Evolutionary conservation across 1,140 invertebrate species (phyloP), one percentile per base, ranked within the genome.

Genomic region (Dendroctonus valens): DNA sequence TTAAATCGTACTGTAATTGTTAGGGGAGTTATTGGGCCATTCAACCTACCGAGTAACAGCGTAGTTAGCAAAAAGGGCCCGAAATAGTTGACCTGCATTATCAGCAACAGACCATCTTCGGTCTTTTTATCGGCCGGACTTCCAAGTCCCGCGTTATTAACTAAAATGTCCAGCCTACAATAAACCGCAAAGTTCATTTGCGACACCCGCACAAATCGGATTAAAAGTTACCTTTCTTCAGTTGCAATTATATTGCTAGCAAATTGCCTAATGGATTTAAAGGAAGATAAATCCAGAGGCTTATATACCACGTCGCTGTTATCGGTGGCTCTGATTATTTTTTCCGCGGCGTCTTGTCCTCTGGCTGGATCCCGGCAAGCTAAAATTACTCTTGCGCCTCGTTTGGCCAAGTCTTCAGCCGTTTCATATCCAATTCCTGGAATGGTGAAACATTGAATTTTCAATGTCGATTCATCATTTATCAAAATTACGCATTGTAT

Each of bases 371-470:
- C 54, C 9, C 89, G 74, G 74, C 88, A 89, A 1, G 88, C 88
- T 73, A 92, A 79, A 51, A 89, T 83, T 0, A 90, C 86, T 55
- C 51, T 62, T n/a, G 71, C 71, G 74, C 85, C 83, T 78, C 85
- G 76, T 70, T 77, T 79, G 15, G 84, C 86, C 53, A 89, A 75
- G 70, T 88, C 84, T 53, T 80, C 75, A 0, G 85, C 88, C 9
- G 88, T 87, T 70, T 87, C 85, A 75, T 86, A 87, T 3, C 90
- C 90, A 68, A 92, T 89, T 5, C 90, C 90, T 68, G 44, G 48
- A 63, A 61, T 37, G 38, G 26, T 26, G 3, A 26, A 26, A 26
- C 26, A 26, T 2, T 3, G 26, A 26, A 26, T 26, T 26, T 26
- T 26, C 1, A 26, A 26, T 26, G 3, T 26, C 26, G 26, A 26